phyloP scores from a whole-genome alignment of 2,797 vertebrate genomes.

The Loriculus beryllinus region DNA sequence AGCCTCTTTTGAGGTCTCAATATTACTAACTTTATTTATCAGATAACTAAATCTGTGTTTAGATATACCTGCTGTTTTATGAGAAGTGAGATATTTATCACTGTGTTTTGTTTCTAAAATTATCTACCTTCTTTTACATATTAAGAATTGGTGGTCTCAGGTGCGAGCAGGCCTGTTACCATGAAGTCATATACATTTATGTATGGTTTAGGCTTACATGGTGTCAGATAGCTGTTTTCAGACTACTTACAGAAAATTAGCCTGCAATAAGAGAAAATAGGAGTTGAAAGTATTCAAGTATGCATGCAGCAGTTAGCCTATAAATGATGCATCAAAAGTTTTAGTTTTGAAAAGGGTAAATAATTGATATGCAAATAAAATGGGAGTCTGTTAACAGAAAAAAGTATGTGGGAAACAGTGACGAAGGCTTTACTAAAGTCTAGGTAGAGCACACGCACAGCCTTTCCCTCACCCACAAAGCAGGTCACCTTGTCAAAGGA shows the following conservation, averaged over 20 bases:
- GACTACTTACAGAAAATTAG: background rate
- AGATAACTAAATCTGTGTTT: background rate
- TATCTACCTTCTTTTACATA: background rate
- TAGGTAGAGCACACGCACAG: background rate
- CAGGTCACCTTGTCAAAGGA: background rate
- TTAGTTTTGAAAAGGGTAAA: background rate
- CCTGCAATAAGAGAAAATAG: background rate
- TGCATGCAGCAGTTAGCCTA: background rate
- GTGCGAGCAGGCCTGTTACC: background rate
- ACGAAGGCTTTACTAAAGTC: background rate
- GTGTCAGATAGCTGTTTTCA: background rate
- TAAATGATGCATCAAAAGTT: background rate
- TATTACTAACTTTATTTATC: background rate
- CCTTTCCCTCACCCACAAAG: background rate
- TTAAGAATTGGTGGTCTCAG: rapidly evolving
- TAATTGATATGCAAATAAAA: background rate
- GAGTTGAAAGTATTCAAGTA: background rate
- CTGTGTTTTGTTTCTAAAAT: background rate
- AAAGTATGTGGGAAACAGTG: background rate
- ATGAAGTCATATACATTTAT: background rate
- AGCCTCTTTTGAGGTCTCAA: background rate
- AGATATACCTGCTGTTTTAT: background rate
- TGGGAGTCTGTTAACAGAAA: background rate
- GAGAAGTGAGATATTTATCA: background rate
- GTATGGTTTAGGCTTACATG: background rate